Evolutionary conservation across 1,140 invertebrate species (phyloP).

Genomic region (Propsilocerus akamusi): DNA sequence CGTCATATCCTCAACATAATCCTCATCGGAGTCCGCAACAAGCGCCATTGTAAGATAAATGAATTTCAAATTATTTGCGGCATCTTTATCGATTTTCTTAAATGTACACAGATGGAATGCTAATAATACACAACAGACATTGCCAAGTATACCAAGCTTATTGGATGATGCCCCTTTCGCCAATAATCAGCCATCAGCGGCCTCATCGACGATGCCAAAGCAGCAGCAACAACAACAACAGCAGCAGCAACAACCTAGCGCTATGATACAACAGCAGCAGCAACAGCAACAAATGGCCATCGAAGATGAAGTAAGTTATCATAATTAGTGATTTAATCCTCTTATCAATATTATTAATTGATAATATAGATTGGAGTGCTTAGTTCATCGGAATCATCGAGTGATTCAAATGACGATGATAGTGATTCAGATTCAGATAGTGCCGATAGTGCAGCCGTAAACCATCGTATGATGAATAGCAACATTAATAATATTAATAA

Average conservation of each 20-base stretch:
- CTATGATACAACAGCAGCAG: slow-evolving; percentile 8
- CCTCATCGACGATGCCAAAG: slow-evolving; percentile 12
- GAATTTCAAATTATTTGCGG: not conserved
- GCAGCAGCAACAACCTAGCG: slow-evolving; percentile 9
- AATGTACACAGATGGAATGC: slow-evolving; percentile 33
- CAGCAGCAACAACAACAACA: slow-evolving; percentile 13
- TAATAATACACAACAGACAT: slow-evolving; percentile 34
- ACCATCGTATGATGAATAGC: not conserved
- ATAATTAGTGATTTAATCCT: not conserved
- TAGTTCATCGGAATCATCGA: slow-evolving; percentile 21
- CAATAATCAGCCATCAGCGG: slow-evolving; percentile 13
- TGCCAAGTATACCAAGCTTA: slow-evolving; percentile 59
- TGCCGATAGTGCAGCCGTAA: slow-evolving; percentile 8
- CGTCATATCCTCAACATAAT: slow-evolving; percentile 17
- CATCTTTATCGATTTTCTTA: slow-evolving; percentile 7
- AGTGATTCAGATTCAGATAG: slow-evolving; percentile 24
- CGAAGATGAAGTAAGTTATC: not conserved
- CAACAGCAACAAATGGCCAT: slow-evolving; percentile 8
- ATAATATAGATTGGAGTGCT: slow-evolving; percentile 13
- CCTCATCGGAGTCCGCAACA: slow-evolving; percentile 18
- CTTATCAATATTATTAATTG: not conserved
- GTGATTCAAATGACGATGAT: slow-evolving; percentile 24
- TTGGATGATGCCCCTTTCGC: slow-evolving; percentile 39
- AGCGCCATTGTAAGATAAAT: slow-evolving; percentile 17
- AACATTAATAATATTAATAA: not conserved